These are phyloP conservation scores for Darevskia mixta DNA, from an alignment of 2,797 vertebrate genomes.

Conservation along the genomic window DNA sequence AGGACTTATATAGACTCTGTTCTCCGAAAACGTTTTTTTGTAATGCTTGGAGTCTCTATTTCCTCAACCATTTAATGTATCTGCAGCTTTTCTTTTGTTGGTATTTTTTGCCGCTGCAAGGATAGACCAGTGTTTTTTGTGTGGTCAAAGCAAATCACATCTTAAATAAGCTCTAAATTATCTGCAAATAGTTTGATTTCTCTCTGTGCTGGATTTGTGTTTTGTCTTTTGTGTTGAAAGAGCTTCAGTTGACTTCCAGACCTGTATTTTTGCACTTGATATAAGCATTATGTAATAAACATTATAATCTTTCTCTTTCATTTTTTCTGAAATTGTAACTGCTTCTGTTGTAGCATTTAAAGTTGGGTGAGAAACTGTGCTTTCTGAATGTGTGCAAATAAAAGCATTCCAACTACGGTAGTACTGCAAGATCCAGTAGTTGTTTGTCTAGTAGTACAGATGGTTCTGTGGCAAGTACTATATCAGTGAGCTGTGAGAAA, in stretches of 20 bases:
- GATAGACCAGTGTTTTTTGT: not conserved
- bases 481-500: not conserved
- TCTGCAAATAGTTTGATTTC: not conserved
- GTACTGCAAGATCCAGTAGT: not conserved
- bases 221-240: not conserved
- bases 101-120: not conserved
- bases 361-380: not conserved
- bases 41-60: not conserved
- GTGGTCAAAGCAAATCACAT: not conserved
- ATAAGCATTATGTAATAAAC: not conserved
- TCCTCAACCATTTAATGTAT: not conserved
- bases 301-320: not conserved
- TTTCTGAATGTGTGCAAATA: not conserved
- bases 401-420: not conserved
- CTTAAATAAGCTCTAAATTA: not conserved
- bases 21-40: not conserved
- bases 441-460: not conserved
- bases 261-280: not conserved
- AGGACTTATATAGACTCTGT: not conserved
- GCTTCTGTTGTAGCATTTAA: not conserved
- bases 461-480: not conserved
- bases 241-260: not conserved
- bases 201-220: not conserved
- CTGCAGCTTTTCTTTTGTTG: not conserved
- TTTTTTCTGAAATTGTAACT: not conserved